Evolutionary conservation across 2,797 vertebrate genomes (phyloP), one percentile per base, ranked within the genome.

Genomic region (Eremophila alpestris): DNA sequence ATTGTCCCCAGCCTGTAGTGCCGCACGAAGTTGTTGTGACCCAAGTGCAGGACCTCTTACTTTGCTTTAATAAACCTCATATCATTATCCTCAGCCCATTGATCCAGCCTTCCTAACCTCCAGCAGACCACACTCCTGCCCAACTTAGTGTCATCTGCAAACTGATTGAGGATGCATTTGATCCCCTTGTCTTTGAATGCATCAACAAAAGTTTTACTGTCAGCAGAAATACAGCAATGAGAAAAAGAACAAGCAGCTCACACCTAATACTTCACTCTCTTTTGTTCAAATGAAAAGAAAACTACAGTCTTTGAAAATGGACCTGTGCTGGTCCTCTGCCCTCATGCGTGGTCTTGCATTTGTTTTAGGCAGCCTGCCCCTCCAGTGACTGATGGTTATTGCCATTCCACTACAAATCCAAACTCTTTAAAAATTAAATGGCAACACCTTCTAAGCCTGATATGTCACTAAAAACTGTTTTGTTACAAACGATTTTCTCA

Each of bases 261-360:
- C 12, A 38, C 15, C 19, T 75, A 56, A 75, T 74, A 64, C 5
- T 76, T 89, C 5, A 30, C 71, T 63, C 23, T 54, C 3, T 83
- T 87, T 45, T 67, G 26, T 43, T 81, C 20, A 71, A 75, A 32
- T 13, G 6, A 63, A 59, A 45, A 70, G 17, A 67, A 89, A 74
- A 29, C 13, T 36, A 40, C 26, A 15, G 19, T 23, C 38, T 88
- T 76, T 75, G 51, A 75, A n/a, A 65, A 89, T 12, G 22, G 54
- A 43, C 6, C 7, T 38, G 9, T 26, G 9, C 8, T 2, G 0
- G 2, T 49, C 21, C 38, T 64, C 32, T 2, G 0, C 13, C 30
- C 24, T 63, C n/a, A 26, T n/a, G 27, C 65, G 26, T 69, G 8
- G 5, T 77, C 52, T 38, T 38, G 20, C 21, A 11, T 51, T 70